Percentiles rank a stretch among this genome's conserved stretches.
These are phyloP conservation scores for Linepithema humile DNA, from an alignment of 1,140 invertebrate species.

Conservation along the genomic window DNA sequence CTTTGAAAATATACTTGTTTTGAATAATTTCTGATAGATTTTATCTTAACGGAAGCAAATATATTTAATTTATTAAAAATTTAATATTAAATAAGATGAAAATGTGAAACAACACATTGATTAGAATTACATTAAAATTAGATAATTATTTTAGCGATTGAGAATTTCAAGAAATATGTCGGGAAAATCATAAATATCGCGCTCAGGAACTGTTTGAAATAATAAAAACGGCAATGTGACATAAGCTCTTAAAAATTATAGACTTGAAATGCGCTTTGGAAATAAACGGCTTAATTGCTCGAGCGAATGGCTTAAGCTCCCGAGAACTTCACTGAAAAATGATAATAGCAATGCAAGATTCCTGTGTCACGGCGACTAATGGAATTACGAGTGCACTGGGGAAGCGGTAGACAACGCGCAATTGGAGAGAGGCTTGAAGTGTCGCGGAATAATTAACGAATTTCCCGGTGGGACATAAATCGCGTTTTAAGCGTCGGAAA, in stretches of 20 bases:
- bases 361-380: slow-evolving; percentile 23
- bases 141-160: not conserved
- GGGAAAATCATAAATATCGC: not conserved
- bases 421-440: slow-evolving; percentile 37
- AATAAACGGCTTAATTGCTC: slow-evolving; percentile 28
- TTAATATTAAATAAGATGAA: not conserved
- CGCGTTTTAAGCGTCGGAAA: slow-evolving; percentile 60
- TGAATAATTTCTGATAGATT: not conserved
- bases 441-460: slow-evolving; percentile 63
- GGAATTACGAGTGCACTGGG: slow-evolving; percentile 15
- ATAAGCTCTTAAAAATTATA: not conserved
- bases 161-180: not conserved
- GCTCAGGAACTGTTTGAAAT: not conserved
- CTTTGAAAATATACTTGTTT: not conserved
- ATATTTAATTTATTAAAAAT: not conserved
- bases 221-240: not conserved
- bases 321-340: slow-evolving; percentile 25
- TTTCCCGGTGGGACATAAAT: slow-evolving; percentile 57
- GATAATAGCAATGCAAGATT: slow-evolving; percentile 50
- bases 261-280: not conserved
- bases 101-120: not conserved
- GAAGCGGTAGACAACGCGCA: slow-evolving; percentile 23
- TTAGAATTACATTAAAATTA: not conserved
- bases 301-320: not conserved
- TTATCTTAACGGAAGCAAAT: not conserved